Conservation (phyloP, 2,888 invertebrate species). For the Acutogordius australiensis region DNA sequence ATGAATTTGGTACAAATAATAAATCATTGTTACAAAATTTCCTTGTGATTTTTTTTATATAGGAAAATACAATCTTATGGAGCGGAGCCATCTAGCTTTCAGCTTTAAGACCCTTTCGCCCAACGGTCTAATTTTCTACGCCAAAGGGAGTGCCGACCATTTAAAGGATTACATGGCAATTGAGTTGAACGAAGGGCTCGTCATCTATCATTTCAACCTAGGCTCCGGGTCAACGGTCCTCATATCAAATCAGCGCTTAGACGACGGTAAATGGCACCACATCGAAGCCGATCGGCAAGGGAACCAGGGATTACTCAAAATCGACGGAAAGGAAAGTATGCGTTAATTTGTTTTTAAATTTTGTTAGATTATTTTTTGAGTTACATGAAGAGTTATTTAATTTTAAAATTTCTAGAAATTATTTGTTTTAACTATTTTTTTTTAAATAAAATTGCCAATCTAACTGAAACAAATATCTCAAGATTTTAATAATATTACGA, state of each 20-base stretch:
- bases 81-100: not conserved
- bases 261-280: constrained; percentile 62
- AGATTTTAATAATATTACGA: no score
- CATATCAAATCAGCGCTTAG: constrained; percentile 34
- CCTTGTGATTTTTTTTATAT: no score
- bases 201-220: constrained; percentile 29
- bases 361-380: no score
- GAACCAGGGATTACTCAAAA: constrained; percentile 35
- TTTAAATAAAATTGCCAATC: not conserved
- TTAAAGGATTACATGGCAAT: constrained; percentile 18
- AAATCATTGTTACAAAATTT: no score
- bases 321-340: constrained; percentile 24
- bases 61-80: constrained; percentile 12
- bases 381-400: no score
- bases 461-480: no score
- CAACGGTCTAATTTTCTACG: not conserved
- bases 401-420: not conserved
- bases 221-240: constrained; percentile 36
- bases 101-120: not conserved
- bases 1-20: no score
- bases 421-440: not conserved
- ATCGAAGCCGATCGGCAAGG: constrained; percentile 42
- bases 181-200: constrained; percentile 22
- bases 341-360: no score
- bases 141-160: constrained; percentile 2